Evolutionary conservation across 1,140 invertebrate species (phyloP), one percentile per base, ranked within the genome.

Genomic region (Ostrea denselamellosa): DNA sequence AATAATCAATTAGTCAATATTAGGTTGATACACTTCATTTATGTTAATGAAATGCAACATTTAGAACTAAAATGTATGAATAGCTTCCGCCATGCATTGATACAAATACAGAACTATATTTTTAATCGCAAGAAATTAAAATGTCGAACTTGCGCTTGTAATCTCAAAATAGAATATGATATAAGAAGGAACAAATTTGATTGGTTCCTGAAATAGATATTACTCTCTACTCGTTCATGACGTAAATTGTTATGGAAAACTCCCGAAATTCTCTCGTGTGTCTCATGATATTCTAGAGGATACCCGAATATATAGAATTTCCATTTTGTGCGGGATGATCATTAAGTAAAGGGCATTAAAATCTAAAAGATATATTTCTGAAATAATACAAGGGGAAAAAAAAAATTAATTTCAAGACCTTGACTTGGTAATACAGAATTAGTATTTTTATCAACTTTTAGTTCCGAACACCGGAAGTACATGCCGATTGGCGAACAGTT

Each of bases 131-230:
- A 12, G 25, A 28, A 77, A 5, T 22, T 19, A 62, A 7, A 17
- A 19, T 83, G 83, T 71, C 52, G 44, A 62, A 17, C 25, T 77
- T 77, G 14, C 5, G 28, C 22, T 4, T 19, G 34, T 56, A 83
- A 54, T 65, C 87, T 91, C 81, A 88, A 86, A 86, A 87, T 91
- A 91, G 87, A 19, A 87, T 86, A 90, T 91, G 90, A 90, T 87
- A 84, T 91, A 91, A 89, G 53, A 53, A 54, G n/a, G 8, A 28
- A 44, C 19, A 19, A 54, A 25, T 85, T 10, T 86, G 85, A 89
- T 89, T 89, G 88, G 88, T 77, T 77, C 68, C 10, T 77, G 28
- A 34, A 77, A 77, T 77, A 77, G 25, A 77, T 12, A 77, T 77
- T 77, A 77, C 68, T 10, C 2, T 25, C 12, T 34, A 10, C 22